Evolutionary conservation across 2,888 invertebrate species (phyloP).

Genomic region (Metopia argyrocephala): DNA sequence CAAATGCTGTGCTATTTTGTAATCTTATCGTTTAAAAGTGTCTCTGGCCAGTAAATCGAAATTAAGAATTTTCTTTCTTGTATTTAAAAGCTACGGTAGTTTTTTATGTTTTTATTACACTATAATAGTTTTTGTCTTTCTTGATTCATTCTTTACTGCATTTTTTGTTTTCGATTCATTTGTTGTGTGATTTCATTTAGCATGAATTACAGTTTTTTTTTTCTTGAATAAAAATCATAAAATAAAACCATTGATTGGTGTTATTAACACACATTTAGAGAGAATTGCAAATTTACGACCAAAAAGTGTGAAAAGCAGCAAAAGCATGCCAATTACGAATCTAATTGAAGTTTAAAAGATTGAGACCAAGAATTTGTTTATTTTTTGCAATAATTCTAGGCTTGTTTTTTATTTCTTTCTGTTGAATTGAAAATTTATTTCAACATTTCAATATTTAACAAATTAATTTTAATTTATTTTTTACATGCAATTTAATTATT

Average conservation of each 20-base stretch:
- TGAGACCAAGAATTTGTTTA: no score
- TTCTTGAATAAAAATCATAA: background rate
- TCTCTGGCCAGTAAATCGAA: background rate
- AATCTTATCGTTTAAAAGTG: conserved; percentile 14
- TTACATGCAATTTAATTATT: no score
- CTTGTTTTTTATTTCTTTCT: no score
- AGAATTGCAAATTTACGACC: conserved; percentile 11
- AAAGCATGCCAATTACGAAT: background rate
- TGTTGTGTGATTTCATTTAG: conserved; percentile 22
- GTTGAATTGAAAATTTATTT: background rate
- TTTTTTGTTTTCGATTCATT: background rate
- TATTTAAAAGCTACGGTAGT: conserved; percentile 10
- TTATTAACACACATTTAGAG: conserved; percentile 46
- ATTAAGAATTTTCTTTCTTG: background rate
- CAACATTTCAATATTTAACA: background rate
- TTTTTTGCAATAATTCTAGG: no score
- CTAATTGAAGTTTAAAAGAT: no score
- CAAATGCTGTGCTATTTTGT: background rate
- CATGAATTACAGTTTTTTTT: conserved; percentile 26
- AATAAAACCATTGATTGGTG: conserved; percentile 49
- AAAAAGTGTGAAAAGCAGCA: conserved; percentile 32
- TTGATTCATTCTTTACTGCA: conserved; percentile 1
- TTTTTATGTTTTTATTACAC: conserved; percentile 7
- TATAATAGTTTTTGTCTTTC: background rate
- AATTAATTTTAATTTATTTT: background rate